A percentile compares a stretch with the other conserved stretches of the same genome.
Conservation (phyloP, 1,140 invertebrate genomes). For the Coboldia fuscipes region DNA sequence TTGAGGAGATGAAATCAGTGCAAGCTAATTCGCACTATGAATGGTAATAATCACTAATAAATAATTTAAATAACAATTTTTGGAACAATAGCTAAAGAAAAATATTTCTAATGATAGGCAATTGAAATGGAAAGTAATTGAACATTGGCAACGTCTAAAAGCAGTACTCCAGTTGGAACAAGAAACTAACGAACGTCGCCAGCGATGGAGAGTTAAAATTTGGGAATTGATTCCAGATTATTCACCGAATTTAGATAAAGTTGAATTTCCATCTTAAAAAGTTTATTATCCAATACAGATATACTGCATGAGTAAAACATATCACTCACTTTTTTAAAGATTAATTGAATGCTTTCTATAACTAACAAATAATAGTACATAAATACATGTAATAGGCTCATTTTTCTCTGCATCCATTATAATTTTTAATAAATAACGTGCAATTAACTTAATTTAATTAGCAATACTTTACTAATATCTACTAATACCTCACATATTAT, state of each 20-base stretch:
- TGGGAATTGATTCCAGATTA: constrained; percentile 40
- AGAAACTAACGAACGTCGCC: constrained; percentile 35
- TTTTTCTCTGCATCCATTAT: too few relatives aligned
- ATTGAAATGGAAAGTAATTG: constrained; percentile 32
- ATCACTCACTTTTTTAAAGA: too few relatives aligned
- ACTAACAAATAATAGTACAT: too few relatives aligned
- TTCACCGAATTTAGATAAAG: constrained; percentile 22
- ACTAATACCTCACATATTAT: too few relatives aligned
- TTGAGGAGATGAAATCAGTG: constrained; percentile 23
- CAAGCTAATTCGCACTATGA: constrained; percentile 29
- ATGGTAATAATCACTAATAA: constrained; percentile 17
- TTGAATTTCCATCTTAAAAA: constrained; percentile 6
- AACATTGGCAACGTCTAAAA: constrained; percentile 34
- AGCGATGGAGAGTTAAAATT: constrained; percentile 39
- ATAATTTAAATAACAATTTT: constrained; percentile 1
- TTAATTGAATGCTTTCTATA: too few relatives aligned
- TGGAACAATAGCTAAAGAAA: too few relatives aligned
- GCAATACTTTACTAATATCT: too few relatives aligned
- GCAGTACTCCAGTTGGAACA: constrained; percentile 32
- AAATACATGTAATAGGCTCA: too few relatives aligned
- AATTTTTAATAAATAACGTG: too few relatives aligned
- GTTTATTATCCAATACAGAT: too few relatives aligned
- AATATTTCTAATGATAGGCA: constrained; percentile 21
- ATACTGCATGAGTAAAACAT: too few relatives aligned
- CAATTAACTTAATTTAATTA: too few relatives aligned